phyloP scores from a whole-genome alignment of 2,797 vertebrate genomes.

The Sardinella longiceps region DNA sequence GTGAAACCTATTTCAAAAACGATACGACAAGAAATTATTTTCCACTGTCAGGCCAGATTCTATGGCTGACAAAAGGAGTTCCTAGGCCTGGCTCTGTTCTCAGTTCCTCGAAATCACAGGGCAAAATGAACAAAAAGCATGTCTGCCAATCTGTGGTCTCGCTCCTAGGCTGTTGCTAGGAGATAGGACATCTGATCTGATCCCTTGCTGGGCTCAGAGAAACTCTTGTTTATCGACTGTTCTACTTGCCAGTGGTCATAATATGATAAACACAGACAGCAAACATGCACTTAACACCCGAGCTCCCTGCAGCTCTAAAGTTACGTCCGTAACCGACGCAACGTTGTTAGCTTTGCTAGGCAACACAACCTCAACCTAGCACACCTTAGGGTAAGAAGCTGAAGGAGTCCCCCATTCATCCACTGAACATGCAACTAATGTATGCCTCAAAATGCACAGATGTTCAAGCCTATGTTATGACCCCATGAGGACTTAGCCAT shows the following conservation, averaged over 20 bases:
- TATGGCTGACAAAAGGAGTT: background rate
- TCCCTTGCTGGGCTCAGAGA: constrained; percentile 19
- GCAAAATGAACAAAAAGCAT: background rate
- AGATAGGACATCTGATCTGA: constrained; percentile 40
- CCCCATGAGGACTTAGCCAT: background rate
- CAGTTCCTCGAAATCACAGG: background rate
- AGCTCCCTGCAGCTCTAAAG: background rate
- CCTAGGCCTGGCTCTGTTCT: background rate
- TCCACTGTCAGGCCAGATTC: background rate
- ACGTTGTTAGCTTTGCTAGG: background rate
- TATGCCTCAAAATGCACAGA: background rate
- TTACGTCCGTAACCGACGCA: background rate
- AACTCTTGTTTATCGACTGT: constrained; percentile 25
- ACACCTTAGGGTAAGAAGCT: background rate
- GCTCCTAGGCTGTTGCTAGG: constrained; percentile 31
- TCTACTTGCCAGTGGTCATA: background rate
- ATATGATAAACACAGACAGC: constrained; percentile 1
- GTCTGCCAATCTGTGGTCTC: background rate
- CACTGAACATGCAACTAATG: background rate
- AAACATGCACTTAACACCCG: constrained; percentile 3
- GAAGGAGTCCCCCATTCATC: background rate
- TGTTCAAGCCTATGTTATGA: background rate
- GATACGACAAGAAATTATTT: background rate
- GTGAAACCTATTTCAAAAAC: background rate
- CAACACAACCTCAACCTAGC: background rate